Percentiles rank a stretch among this genome's conserved stretches.
Conservation (phyloP, 2,113 vertebrate species). For the Capra hircus region DNA sequence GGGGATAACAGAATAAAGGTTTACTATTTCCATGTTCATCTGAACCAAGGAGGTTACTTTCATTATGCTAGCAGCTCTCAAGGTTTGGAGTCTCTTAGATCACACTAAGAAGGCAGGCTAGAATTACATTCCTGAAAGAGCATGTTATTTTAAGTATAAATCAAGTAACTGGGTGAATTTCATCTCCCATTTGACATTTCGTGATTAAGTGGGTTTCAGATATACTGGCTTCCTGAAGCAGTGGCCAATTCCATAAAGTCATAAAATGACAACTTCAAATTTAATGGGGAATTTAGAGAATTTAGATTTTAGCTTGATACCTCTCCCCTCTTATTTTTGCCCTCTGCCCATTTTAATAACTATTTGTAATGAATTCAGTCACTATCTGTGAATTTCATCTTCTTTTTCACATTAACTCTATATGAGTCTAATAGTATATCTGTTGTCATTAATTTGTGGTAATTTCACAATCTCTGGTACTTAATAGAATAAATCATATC, state of each 20-base stretch:
- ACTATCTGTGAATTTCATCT: background rate
- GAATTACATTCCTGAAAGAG: background rate
- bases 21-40: background rate
- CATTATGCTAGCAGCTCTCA: background rate
- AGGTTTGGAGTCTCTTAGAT: background rate
- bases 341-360: background rate
- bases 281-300: background rate
- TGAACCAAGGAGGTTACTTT: background rate
- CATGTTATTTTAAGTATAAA: background rate
- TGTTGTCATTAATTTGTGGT: background rate
- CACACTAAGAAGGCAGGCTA: conserved; percentile 16
- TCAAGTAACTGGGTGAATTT: background rate
- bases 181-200: background rate
- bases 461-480: background rate
- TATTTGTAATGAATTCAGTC: background rate
- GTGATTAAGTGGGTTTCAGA: background rate
- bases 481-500: background rate
- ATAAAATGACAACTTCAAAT: background rate
- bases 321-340: background rate
- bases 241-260: background rate
- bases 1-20: background rate
- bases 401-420: background rate
- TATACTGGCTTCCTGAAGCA: background rate
- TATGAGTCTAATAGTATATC: background rate
- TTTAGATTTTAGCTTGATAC: background rate